Percentiles rank a stretch among this genome's conserved stretches.
These are phyloP conservation scores for Cinclus cinclus DNA, from an alignment of 2,113 vertebrate species.

Conservation along the genomic window DNA sequence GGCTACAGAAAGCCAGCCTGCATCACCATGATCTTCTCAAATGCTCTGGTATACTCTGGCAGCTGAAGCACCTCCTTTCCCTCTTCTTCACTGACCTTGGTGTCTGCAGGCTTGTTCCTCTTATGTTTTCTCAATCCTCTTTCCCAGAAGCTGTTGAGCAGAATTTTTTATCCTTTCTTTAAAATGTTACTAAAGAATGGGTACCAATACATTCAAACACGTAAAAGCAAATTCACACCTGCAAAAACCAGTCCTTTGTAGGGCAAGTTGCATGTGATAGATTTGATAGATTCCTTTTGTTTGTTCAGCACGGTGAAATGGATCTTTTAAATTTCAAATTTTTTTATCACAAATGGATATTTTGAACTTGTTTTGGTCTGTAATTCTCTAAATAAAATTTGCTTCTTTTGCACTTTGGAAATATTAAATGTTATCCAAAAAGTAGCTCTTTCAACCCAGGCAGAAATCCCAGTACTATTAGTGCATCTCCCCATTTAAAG, in stretches of 20 bases:
- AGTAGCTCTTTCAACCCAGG: not conserved
- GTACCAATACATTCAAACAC: not conserved
- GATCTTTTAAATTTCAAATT: not conserved
- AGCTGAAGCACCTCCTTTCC: not conserved
- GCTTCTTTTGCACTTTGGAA: not conserved
- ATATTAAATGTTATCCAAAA: not conserved
- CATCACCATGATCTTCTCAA: not conserved
- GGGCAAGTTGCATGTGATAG: not conserved
- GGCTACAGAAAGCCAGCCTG: not conserved
- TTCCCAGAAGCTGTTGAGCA: not conserved
- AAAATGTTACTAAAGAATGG: not conserved
- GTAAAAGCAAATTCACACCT: not conserved
- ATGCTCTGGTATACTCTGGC: rapidly evolving
- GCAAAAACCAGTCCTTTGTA: not conserved
- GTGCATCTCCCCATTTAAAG: not conserved
- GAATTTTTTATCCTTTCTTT: not conserved
- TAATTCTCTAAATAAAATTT: not conserved
- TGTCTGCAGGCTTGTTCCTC: not conserved
- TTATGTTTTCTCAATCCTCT: not conserved
- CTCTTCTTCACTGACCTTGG: not conserved
- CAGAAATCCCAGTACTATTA: not conserved
- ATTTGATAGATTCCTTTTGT: not conserved
- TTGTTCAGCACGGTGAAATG: not conserved
- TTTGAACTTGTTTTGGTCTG: not conserved
- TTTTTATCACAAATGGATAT: not conserved